Evolutionary conservation across 2,888 invertebrate species (phyloP).

Genomic region (Venustoraphidia nigricollis): DNA sequence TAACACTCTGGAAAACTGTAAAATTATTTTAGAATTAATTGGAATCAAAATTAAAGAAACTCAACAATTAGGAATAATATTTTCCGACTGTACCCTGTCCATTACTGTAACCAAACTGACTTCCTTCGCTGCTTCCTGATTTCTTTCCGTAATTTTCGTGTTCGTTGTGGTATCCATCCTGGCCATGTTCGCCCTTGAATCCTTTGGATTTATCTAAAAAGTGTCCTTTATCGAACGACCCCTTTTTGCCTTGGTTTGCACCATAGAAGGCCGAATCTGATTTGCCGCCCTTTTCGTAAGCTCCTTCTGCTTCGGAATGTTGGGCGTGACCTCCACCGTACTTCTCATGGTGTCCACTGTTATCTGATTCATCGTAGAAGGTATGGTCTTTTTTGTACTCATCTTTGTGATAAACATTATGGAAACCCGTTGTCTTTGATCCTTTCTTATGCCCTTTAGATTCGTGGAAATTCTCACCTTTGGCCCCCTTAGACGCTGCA

Average conservation of each 20-base stretch:
- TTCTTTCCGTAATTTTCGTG: slow-evolving; percentile 38
- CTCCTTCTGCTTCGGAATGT: slow-evolving; percentile 37
- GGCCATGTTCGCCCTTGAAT: slow-evolving; percentile 38
- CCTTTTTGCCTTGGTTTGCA: slow-evolving; percentile 37
- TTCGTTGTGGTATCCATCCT: slow-evolving; percentile 36
- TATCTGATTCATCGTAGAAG: slow-evolving; percentile 57
- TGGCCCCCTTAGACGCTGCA: slow-evolving; percentile 32
- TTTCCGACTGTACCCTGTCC: slow-evolving; percentile 13
- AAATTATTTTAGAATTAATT: too few relatives aligned
- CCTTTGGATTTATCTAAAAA: slow-evolving; percentile 35
- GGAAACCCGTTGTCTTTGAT: slow-evolving; percentile 52
- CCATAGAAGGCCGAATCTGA: slow-evolving; percentile 36
- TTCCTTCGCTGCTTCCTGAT: slow-evolving; percentile 31
- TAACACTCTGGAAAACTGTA: too few relatives aligned
- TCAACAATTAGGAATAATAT: slow-evolving; percentile 3
- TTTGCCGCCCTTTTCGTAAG: slow-evolving; percentile 37
- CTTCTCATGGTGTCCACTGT: slow-evolving; percentile 47
- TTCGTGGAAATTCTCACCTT: slow-evolving; percentile 40
- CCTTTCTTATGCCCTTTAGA: slow-evolving; percentile 50
- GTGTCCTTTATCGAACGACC: slow-evolving; percentile 39
- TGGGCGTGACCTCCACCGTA: slow-evolving; percentile 39
- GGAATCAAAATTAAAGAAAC: neutral
- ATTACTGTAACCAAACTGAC: slow-evolving; percentile 31
- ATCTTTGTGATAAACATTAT: slow-evolving; percentile 58
- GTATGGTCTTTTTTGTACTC: slow-evolving; percentile 64